These are phyloP conservation scores for Cyanoramphus novaezelandiae DNA, from an alignment of 2,113 vertebrate genomes.

Conservation along the genomic window DNA sequence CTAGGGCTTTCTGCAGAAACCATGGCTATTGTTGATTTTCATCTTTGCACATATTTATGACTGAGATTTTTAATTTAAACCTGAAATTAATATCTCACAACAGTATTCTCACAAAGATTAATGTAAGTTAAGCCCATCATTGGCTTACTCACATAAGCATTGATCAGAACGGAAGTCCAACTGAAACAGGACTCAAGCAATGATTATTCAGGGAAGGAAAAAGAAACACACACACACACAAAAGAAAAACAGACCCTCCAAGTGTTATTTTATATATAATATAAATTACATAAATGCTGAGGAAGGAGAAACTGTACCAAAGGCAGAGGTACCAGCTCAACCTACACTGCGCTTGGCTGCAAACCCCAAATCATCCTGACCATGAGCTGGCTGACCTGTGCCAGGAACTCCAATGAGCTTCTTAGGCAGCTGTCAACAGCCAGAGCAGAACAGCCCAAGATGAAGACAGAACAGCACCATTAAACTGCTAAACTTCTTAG, in stretches of 20 bases:
- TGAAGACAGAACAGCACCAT: not conserved
- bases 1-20: not conserved
- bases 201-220: not conserved
- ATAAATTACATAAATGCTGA: not conserved
- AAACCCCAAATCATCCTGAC: not conserved
- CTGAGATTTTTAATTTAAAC: not conserved
- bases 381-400: not conserved
- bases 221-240: not conserved
- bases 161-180: not conserved
- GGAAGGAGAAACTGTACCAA: not conserved
- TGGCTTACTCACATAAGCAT: not conserved
- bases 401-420: not conserved
- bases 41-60: not conserved
- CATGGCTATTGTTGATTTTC: accelerated
- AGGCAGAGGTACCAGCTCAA: not conserved
- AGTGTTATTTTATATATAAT: not conserved
- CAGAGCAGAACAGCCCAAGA: not conserved
- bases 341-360: accelerated
- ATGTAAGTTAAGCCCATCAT: not conserved
- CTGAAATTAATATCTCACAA: not conserved
- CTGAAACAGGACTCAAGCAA: not conserved
- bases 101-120: not conserved
- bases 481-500: not conserved
- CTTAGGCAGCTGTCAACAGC: not conserved
- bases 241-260: not conserved